Conservation (phyloP, 2,888 invertebrate genomes). For the Ceratothoa steindachneri region DNA sequence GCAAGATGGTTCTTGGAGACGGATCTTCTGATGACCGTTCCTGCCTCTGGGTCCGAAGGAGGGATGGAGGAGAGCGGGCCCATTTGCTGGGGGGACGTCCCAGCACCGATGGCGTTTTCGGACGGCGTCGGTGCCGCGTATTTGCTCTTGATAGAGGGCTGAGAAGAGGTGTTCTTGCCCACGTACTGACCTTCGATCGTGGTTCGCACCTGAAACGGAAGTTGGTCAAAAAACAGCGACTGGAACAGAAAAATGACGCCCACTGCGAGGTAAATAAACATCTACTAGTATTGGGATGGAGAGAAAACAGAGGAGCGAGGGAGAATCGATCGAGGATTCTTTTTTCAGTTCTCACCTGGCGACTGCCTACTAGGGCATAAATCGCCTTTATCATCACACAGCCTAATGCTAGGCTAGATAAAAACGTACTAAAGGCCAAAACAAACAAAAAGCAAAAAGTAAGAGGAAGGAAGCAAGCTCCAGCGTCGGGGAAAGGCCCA, state of each 20-base stretch:
- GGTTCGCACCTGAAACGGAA: slow-evolving; percentile 23
- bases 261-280: too few relatives aligned
- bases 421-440: too few relatives aligned
- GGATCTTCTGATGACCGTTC: slow-evolving; percentile 13
- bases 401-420: too few relatives aligned
- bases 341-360: too few relatives aligned
- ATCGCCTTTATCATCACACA: too few relatives aligned
- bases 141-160: slow-evolving; percentile 29
- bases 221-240: not conserved
- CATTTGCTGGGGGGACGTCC: slow-evolving; percentile 34
- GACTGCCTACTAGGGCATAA: too few relatives aligned
- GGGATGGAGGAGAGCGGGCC: slow-evolving; percentile 7
- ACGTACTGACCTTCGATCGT: slow-evolving; percentile 42
- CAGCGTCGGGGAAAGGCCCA: too few relatives aligned
- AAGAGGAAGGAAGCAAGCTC: too few relatives aligned
- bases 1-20: not conserved
- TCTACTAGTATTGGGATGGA: not conserved
- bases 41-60: slow-evolving; percentile 32
- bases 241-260: not conserved
- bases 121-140: slow-evolving; percentile 28
- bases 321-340: not conserved
- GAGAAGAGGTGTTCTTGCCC: slow-evolving; percentile 23
- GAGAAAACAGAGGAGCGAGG: not conserved
- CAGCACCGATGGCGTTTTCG: slow-evolving; percentile 6
- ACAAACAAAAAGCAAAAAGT: too few relatives aligned